phyloP scores from a whole-genome alignment of 2,113 vertebrate genomes.

The Phrynocephalus versicolor region DNA sequence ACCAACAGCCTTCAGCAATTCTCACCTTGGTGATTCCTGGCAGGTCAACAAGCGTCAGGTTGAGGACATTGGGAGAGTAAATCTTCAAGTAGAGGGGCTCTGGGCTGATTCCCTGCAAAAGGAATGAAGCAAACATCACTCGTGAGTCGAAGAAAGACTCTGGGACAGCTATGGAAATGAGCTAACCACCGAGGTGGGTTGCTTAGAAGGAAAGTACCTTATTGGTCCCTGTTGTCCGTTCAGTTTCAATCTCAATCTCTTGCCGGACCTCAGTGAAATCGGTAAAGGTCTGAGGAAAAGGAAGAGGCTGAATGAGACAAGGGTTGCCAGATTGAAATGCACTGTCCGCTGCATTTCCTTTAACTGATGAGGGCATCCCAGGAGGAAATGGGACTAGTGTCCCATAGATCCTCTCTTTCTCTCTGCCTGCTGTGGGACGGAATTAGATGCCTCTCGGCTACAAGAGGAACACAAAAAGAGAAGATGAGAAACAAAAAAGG shows the following conservation, averaged over 20 bases:
- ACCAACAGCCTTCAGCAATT: not conserved
- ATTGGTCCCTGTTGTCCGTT: slow-evolving; percentile 74
- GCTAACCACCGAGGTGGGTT: not conserved
- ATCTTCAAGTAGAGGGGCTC: slow-evolving; percentile 83
- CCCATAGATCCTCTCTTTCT: not conserved
- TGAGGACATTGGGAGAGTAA: slow-evolving; percentile 79
- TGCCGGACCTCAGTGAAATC: slow-evolving; percentile 77
- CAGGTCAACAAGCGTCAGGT: slow-evolving; percentile 81
- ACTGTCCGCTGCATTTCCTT: not conserved
- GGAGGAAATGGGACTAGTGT: not conserved
- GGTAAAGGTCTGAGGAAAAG: slow-evolving; percentile 71
- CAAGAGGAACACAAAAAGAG: not conserved
- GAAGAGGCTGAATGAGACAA: not conserved
- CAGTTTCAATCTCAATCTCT: slow-evolving; percentile 81
- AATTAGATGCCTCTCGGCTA: not conserved
- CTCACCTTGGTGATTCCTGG: slow-evolving; percentile 84
- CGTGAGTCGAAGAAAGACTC: not conserved
- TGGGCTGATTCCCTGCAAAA: slow-evolving; percentile 76
- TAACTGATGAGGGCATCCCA: not conserved
- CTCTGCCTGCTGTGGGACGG: not conserved
- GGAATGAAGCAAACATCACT: not conserved
- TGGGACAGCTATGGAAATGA: not conserved
- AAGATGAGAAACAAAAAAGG: not conserved
- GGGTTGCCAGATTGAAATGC: not conserved
- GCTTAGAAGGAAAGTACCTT: slow-evolving; percentile 66